phyloP scores from a whole-genome alignment of 2,888 invertebrate genomes.

The Rhorus exstirpatorius region DNA sequence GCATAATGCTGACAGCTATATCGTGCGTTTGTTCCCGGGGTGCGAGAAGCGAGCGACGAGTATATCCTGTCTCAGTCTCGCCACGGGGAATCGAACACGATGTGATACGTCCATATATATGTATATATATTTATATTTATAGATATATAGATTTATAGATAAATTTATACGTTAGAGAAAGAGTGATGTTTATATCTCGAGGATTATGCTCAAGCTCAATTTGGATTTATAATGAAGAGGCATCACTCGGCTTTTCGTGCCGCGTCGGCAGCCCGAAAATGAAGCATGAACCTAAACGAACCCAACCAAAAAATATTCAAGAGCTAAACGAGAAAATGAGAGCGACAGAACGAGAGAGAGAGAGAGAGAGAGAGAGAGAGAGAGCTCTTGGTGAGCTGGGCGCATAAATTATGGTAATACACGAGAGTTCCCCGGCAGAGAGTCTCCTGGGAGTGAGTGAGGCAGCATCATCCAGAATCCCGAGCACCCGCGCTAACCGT shows the following conservation, averaged over 20 bases:
- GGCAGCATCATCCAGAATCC: slow-evolving; percentile 42
- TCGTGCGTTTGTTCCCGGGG: slow-evolving; percentile 51
- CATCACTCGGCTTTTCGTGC: slow-evolving; percentile 64
- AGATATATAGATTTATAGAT: slow-evolving; percentile 6
- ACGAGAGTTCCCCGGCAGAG: slow-evolving; percentile 68
- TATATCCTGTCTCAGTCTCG: slow-evolving; percentile 40
- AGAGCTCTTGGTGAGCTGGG: slow-evolving; percentile 69
- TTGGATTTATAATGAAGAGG: slow-evolving; percentile 84
- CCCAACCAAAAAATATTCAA: slow-evolving; percentile 23
- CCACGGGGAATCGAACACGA: slow-evolving; percentile 64
- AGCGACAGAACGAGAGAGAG: slow-evolving; percentile 23
- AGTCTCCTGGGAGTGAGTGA: slow-evolving; percentile 61
- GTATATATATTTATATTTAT: not conserved
- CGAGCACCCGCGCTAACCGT: slow-evolving; percentile 63
- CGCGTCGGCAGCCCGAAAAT: slow-evolving; percentile 67
- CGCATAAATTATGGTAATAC: slow-evolving; percentile 85
- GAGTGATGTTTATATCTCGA: slow-evolving; percentile 78
- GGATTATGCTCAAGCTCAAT: slow-evolving; percentile 80
- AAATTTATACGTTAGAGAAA: slow-evolving; percentile 36
- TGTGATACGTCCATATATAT: slow-evolving; percentile 14
- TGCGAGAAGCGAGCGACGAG: slow-evolving; percentile 55
- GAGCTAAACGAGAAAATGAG: slow-evolving; percentile 43
- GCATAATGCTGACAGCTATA: slow-evolving; percentile 63
- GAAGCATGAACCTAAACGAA: slow-evolving; percentile 67
- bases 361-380: slow-evolving; percentile 37